Conservation (phyloP, 2,888 invertebrate species). For the Ennomos erosarius region DNA sequence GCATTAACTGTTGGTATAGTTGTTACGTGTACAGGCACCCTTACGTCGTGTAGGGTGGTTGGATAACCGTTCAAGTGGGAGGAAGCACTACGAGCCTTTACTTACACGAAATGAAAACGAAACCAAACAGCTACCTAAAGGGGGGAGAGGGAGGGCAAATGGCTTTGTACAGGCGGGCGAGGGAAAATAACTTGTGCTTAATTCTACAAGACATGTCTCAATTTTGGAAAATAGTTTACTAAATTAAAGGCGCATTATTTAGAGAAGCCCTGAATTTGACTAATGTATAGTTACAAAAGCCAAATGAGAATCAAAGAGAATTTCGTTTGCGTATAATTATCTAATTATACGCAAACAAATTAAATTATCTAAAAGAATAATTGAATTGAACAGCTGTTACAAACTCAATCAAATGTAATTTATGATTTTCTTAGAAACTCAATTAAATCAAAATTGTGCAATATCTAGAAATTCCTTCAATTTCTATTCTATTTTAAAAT, state of each 20-base stretch:
- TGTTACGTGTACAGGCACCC: constrained; percentile 31
- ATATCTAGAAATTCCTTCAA: not conserved
- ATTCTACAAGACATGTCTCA: constrained; percentile 5
- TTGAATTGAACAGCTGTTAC: too few species aligned
- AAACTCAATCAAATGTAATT: too few species aligned
- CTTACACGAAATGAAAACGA: constrained; percentile 31
- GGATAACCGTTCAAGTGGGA: constrained; percentile 50
- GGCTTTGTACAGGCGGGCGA: constrained; percentile 1
- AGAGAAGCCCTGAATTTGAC: too few species aligned
- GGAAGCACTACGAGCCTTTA: constrained; percentile 54
- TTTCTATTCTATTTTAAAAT: constrained; percentile 30
- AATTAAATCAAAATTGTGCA: not conserved
- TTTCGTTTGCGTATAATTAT: too few species aligned
- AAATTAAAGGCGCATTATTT: not conserved
- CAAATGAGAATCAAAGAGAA: too few species aligned
- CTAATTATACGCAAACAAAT: too few species aligned
- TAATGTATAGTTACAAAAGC: too few species aligned
- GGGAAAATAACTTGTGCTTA: not conserved
- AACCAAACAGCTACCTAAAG: constrained; percentile 20
- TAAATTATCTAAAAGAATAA: too few species aligned
- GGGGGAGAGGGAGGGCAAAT: constrained; percentile 1
- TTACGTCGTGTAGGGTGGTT: constrained; percentile 38
- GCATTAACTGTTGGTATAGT: constrained; percentile 28
- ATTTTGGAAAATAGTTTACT: constrained; percentile 5
- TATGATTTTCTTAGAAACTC: too few species aligned